Evolutionary conservation across 2,888 invertebrate genomes (phyloP).

Genomic region (Pristionchus exspectatus): DNA sequence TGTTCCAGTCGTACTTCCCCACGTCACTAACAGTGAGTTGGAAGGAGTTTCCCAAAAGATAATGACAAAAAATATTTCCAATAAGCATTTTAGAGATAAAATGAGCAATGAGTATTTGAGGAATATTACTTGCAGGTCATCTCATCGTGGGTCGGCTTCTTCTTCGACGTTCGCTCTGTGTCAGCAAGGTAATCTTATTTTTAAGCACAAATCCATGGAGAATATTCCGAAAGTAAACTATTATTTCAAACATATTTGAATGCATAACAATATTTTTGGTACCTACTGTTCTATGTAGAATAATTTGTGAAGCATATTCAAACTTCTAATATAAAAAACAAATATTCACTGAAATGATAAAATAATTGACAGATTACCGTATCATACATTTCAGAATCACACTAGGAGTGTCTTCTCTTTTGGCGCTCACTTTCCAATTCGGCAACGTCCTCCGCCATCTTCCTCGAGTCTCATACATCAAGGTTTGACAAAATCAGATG

Average conservation of each 20-base stretch:
- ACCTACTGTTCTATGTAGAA: neutral
- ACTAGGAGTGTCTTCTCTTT: constrained; percentile 76
- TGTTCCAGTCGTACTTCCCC: constrained; percentile 79
- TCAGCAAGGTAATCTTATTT: constrained; percentile 72
- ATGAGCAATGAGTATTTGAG: too few species aligned
- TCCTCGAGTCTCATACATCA: constrained; percentile 79
- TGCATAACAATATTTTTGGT: neutral
- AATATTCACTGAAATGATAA: too few species aligned
- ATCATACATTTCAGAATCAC: constrained; percentile 69
- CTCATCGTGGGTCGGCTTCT: constrained; percentile 79
- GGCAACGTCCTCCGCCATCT: constrained; percentile 79
- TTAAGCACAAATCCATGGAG: neutral
- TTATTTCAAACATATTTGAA: neutral
- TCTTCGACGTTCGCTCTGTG: constrained; percentile 78
- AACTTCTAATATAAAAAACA: neutral
- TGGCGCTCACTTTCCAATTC: constrained; percentile 79
- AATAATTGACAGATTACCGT: neutral
- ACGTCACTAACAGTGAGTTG: constrained; percentile 69
- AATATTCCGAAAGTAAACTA: neutral
- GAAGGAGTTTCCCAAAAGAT: too few species aligned
- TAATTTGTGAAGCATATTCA: neutral
- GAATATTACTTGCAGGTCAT: constrained; percentile 57
- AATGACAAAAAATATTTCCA: too few species aligned
- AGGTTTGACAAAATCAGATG: constrained; percentile 62
- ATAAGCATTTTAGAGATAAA: neutral